Conservation (phyloP, 2,888 invertebrate species). For the Syrista parreyssii region DNA sequence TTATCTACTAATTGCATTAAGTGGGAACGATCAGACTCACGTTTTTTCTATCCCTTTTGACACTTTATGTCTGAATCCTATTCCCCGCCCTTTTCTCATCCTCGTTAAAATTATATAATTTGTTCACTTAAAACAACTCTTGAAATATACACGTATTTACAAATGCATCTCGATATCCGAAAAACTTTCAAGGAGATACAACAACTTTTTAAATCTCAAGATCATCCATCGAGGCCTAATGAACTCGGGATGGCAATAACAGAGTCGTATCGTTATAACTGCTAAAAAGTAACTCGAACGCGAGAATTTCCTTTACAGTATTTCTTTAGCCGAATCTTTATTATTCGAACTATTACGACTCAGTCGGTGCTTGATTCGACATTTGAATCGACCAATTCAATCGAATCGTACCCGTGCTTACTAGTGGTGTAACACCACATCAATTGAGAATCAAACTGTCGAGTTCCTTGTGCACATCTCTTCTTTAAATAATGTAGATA, state of each 20-base stretch:
- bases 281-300: not conserved
- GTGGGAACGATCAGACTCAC: slow-evolving; percentile 14
- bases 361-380: slow-evolving; percentile 33
- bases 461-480: not conserved
- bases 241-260: not conserved
- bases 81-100: not conserved
- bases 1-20: slow-evolving; percentile 1
- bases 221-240: not conserved
- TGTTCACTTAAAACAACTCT: not conserved
- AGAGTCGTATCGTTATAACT: not conserved
- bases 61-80: not conserved
- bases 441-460: not conserved
- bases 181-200: not conserved
- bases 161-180: not conserved
- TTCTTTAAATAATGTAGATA: not conserved
- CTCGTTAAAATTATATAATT: not conserved
- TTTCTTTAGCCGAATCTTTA: too few species aligned
- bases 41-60: slow-evolving; percentile 1
- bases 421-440: not conserved
- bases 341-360: slow-evolving; percentile 19
- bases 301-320: not conserved
- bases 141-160: not conserved
- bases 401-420: not conserved
- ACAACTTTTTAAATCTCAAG: not conserved
- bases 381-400: slow-evolving; percentile 24